Evolutionary conservation across 2,113 vertebrate species (phyloP), one percentile per base, ranked within the genome.

Genomic region (Cyprinodon brontotheroides): DNA sequence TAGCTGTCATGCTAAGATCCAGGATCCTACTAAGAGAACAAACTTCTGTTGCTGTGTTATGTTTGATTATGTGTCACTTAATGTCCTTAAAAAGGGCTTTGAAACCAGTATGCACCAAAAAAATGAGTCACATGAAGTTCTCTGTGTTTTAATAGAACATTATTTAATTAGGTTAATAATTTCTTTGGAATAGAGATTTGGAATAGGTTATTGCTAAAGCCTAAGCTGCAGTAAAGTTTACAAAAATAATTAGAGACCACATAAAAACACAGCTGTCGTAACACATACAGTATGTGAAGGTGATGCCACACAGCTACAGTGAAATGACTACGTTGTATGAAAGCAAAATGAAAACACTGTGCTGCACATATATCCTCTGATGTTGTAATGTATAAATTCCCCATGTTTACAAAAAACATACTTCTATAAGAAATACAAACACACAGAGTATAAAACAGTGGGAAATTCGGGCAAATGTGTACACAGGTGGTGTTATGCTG

Each of bases 401-500:
- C 11, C 39, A 61, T 67, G 71, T 74, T 72, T 68, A 66, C 38
- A 57, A 8, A 6, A 29, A 70, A 53, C 10, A 64, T 37, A 60
- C 22, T 41, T 68, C 48, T 65, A 43, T 57, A 71, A 72, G 36
- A 67, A 79, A 77, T 70, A 13, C 38, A 48, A 70, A 68, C 39
- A 69, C 17, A 80, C 7, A 65, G 3, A 36, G 57, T 45, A 41
- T 77, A 53, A 74, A 78, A 62, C 71, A 48, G 39, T 20, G n/a
- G 69, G 41, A 71, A 76, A 78, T 29, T 2, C 60, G 45, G 36
- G 40, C 11, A 64, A 65, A 40, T 75, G 78, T 81, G 62, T 79
- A 50, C 62, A 74, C 82, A 84, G 84, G 72, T 85, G 77, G 65
- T 78, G 68, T 22, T 78, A 15, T 59, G 65, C 41, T 77, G 50